Conservation (phyloP, 2,888 invertebrate genomes). For the Neria commutata region DNA sequence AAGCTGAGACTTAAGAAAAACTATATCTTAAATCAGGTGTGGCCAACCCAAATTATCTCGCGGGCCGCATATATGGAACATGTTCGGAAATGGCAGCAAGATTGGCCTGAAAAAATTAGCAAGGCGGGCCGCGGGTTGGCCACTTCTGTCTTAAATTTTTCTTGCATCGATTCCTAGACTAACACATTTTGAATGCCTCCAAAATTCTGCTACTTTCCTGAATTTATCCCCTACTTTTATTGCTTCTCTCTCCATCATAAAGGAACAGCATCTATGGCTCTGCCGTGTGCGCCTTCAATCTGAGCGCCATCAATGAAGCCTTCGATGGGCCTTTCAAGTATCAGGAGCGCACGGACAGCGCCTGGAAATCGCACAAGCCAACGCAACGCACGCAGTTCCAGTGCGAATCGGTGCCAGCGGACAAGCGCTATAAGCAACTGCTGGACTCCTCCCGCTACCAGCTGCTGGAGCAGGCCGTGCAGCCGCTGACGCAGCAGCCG, state of each 20-base stretch:
- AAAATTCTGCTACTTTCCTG: no score
- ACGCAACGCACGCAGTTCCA: slow-evolving; percentile 68
- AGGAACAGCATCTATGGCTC: slow-evolving; percentile 89
- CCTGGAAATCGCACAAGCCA: slow-evolving; percentile 75
- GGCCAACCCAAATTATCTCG: no score
- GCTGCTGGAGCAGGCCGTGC: slow-evolving; percentile 85
- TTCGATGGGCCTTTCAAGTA: slow-evolving; percentile 88
- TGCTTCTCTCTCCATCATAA: slow-evolving; percentile 40
- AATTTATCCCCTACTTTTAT: no score
- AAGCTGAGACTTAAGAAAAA: no score
- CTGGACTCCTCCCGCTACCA: slow-evolving; percentile 78
- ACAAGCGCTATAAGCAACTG: slow-evolving; percentile 61
- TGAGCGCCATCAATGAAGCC: slow-evolving; percentile 78
- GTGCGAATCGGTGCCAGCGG: slow-evolving; percentile 63
- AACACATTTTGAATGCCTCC: no score
- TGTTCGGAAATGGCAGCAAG: no score
- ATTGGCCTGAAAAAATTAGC: no score
- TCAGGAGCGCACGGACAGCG: slow-evolving; percentile 75
- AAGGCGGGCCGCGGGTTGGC: no score
- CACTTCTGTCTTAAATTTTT: no score
- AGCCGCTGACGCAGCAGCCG: slow-evolving; percentile 72
- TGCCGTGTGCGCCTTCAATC: slow-evolving; percentile 89
- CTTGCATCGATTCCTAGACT: no score
- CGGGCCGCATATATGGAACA: no score
- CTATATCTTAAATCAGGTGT: no score